These are phyloP conservation scores for Galago senegalensis DNA, from an alignment of 2,797 vertebrate genomes.

Conservation along the genomic window DNA sequence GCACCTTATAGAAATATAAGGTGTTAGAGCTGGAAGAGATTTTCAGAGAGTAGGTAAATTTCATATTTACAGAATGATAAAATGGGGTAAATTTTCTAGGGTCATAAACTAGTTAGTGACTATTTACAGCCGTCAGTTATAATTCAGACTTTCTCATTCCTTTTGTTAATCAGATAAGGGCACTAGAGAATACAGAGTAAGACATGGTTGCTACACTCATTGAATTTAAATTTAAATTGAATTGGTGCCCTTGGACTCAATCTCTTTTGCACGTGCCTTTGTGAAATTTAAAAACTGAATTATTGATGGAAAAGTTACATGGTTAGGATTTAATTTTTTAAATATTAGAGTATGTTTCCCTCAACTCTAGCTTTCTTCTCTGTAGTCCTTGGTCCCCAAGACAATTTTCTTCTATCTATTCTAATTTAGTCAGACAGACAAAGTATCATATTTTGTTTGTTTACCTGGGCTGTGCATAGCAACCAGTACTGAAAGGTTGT, in stretches of 20 bases:
- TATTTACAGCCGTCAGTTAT: background rate
- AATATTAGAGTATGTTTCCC: background rate
- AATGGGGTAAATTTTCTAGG: background rate
- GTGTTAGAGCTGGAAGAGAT: background rate
- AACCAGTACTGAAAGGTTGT: background rate
- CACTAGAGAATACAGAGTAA: background rate
- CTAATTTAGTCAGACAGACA: background rate
- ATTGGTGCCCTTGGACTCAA: background rate
- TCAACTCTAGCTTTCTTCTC: background rate
- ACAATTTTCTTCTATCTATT: conserved; percentile 28
- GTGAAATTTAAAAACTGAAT: conserved; percentile 21
- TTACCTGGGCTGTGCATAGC: conserved; percentile 24
- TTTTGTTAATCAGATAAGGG: background rate
- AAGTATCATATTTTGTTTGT: background rate
- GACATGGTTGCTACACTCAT: background rate
- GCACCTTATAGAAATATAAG: background rate
- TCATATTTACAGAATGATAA: conserved; percentile 33
- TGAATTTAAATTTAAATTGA: conserved; percentile 55
- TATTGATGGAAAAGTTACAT: background rate
- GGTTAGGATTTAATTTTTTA: conserved; percentile 40
- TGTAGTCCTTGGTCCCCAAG: background rate
- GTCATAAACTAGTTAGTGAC: background rate
- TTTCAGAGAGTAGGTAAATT: background rate
- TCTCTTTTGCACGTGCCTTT: background rate
- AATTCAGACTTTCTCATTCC: conserved; percentile 7